Evolutionary conservation across 1,140 invertebrate genomes (phyloP).

Genomic region (Cotesia typhae): DNA sequence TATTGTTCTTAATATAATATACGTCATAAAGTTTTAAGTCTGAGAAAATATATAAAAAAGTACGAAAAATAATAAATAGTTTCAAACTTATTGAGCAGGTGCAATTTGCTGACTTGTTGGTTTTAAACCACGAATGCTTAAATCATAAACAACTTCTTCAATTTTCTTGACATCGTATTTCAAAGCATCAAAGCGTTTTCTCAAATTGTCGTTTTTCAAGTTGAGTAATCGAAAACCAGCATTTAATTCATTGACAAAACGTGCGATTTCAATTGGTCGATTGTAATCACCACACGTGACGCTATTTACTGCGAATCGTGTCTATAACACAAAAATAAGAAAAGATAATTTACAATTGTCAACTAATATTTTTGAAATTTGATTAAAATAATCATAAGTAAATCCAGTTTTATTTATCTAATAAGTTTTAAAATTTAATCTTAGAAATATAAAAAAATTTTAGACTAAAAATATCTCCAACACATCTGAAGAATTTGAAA

Average conservation of each 20-base stretch:
- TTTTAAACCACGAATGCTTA: slow-evolving; percentile 82
- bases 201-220: slow-evolving; percentile 88
- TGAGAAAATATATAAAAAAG: background rate
- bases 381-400: no score
- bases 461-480: no score
- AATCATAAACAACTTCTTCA: slow-evolving; percentile 93
- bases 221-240: slow-evolving; percentile 88
- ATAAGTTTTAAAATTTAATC: no score
- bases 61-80: background rate
- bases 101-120: background rate
- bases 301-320: slow-evolving; percentile 86
- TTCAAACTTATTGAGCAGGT: slow-evolving; percentile 3
- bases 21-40: background rate
- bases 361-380: no score
- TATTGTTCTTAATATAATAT: background rate
- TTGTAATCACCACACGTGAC: slow-evolving; percentile 87
- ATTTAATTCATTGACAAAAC: slow-evolving; percentile 87
- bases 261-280: slow-evolving; percentile 82
- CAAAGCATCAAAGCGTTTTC: slow-evolving; percentile 88
- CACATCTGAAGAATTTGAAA: no score
- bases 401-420: no score
- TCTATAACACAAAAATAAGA: slow-evolving; percentile 61
- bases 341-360: slow-evolving; percentile 14
- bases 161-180: slow-evolving; percentile 96
- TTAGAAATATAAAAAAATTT: no score